These are phyloP conservation scores for Parotia lawesii DNA, from an alignment of 2,113 vertebrate species.

Conservation along the genomic window DNA sequence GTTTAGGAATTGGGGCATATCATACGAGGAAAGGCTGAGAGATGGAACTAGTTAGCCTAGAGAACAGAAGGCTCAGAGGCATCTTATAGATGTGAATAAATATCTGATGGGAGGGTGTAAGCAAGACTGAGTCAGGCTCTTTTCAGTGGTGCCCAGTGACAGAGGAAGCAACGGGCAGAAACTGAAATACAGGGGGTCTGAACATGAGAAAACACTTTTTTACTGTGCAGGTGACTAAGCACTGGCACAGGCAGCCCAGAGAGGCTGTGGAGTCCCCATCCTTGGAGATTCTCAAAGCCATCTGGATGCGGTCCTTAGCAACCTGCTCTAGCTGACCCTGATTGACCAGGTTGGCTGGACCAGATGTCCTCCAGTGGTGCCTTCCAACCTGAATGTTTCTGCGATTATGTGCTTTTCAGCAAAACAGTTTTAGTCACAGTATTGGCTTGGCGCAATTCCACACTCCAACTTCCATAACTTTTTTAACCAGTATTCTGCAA, in stretches of 20 bases:
- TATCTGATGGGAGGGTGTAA: neutral
- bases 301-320: neutral
- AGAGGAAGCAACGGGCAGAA: neutral
- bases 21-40: neutral
- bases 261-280: neutral
- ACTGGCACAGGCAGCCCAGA: neutral
- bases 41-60: neutral
- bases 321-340: neutral
- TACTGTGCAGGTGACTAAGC: neutral
- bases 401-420: neutral
- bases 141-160: neutral
- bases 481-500: neutral
- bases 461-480: neutral
- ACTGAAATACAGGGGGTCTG: neutral
- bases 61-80: neutral
- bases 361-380: neutral
- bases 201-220: neutral
- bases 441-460: neutral
- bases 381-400: neutral
- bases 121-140: neutral
- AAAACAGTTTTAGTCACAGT: neutral
- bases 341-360: neutral
- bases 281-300: neutral
- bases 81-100: neutral
- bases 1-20: neutral